Conservation (phyloP, 2,113 vertebrate genomes). For the Mionectes macconnelli region DNA sequence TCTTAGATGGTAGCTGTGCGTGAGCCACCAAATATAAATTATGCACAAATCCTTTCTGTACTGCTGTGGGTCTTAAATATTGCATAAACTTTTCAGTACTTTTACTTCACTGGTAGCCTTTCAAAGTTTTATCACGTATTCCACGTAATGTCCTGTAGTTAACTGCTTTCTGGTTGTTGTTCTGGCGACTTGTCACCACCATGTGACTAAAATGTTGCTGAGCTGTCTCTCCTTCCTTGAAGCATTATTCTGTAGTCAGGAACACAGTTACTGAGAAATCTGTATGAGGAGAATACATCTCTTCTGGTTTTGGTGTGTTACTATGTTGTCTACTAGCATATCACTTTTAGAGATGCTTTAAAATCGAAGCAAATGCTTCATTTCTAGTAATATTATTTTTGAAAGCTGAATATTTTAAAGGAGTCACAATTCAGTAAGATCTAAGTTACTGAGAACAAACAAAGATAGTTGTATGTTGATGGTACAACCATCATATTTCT, state of each 20-base stretch:
- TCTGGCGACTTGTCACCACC: background rate
- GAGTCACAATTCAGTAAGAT: background rate
- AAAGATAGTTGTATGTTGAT: background rate
- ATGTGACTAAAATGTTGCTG: background rate
- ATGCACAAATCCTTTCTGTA: constrained; percentile 6
- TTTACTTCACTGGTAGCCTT: background rate
- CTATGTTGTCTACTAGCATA: background rate
- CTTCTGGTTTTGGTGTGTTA: background rate
- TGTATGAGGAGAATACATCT: background rate
- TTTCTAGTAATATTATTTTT: background rate
- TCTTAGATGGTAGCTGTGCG: background rate
- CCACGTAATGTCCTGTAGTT: background rate
- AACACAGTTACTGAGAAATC: background rate
- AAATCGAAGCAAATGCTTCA: background rate
- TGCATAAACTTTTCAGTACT: background rate
- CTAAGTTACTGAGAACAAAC: background rate
- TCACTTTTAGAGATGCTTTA: background rate
- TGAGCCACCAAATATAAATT: constrained; percentile 6
- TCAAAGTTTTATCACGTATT: background rate
- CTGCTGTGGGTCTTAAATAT: constrained; percentile 13
- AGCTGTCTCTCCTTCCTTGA: background rate
- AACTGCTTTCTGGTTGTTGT: background rate
- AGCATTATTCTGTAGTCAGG: background rate
- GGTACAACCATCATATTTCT: background rate
- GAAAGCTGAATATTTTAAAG: background rate